Evolutionary conservation across 2,113 vertebrate species (phyloP).

Genomic region (Puntigrus tetrazona): DNA sequence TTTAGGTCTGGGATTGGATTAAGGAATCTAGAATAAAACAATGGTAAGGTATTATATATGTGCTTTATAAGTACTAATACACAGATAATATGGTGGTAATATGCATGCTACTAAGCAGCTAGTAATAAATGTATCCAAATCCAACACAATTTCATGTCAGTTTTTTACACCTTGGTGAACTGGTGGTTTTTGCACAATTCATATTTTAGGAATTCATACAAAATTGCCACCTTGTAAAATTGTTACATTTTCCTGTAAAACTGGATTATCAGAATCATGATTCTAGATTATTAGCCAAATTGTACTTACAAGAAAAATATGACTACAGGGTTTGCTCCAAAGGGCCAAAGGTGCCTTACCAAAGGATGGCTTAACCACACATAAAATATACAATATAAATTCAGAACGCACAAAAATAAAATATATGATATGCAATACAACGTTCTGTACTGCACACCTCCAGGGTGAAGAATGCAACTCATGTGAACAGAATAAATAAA

Average conservation of each 20-base stretch:
- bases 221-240: background rate
- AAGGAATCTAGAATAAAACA: no score
- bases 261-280: background rate
- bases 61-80: no score
- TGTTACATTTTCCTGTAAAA: background rate
- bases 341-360: background rate
- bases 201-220: background rate
- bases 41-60: no score
- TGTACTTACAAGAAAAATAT: background rate
- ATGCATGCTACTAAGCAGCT: no score
- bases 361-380: background rate
- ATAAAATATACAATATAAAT: background rate
- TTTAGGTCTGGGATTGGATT: no score
- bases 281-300: background rate
- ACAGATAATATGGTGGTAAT: no score
- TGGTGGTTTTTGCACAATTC: background rate
- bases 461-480: background rate
- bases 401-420: background rate
- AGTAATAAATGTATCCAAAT: background rate
- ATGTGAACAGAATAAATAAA: background rate
- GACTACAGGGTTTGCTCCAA: background rate
- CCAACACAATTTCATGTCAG: background rate
- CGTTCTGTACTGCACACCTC: background rate
- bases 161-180: background rate
- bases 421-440: background rate